Percentiles rank a stretch among this genome's conserved stretches.
These are phyloP conservation scores for Subacronicta megacephala DNA, from an alignment of 2,888 invertebrate genomes.

Conservation along the genomic window DNA sequence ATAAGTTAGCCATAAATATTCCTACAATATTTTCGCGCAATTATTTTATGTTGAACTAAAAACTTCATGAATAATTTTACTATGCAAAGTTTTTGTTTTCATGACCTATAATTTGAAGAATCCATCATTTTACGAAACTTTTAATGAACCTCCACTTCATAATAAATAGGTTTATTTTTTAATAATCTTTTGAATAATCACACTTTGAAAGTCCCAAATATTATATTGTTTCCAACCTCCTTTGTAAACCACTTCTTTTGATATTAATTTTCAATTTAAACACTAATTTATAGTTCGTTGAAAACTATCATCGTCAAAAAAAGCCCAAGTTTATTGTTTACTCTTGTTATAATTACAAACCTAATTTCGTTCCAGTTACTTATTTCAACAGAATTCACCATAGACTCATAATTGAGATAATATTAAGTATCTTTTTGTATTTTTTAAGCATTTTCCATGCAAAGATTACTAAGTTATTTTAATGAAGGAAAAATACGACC, in stretches of 20 bases:
- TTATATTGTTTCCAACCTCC: conserved; percentile 1
- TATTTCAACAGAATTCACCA: neutral
- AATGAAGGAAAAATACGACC: too few species aligned
- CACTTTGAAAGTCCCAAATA: conserved; percentile 20
- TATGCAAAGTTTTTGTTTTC: conserved; percentile 1
- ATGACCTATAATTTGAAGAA: conserved; percentile 7
- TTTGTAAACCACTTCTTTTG: conserved; percentile 8
- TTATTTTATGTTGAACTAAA: conserved; percentile 4
- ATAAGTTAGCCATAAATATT: neutral
- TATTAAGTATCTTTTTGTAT: too few species aligned
- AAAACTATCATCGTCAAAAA: neutral
- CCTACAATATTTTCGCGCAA: neutral
- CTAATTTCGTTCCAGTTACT: neutral
- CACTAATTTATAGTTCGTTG: neutral
- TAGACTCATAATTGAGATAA: too few species aligned
- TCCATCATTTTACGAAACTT: conserved; percentile 16
- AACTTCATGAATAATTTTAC: conserved; percentile 7
- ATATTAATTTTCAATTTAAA: conserved; percentile 1
- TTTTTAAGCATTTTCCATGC: too few species aligned
- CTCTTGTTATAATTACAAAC: neutral
- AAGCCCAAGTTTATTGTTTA: neutral
- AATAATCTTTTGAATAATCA: neutral
- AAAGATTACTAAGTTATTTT: too few species aligned
- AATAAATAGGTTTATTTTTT: conserved; percentile 3
- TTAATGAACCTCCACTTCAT: conserved; percentile 12